phyloP scores from a whole-genome alignment of 2,888 invertebrate species.

The Hetaerina titia region DNA sequence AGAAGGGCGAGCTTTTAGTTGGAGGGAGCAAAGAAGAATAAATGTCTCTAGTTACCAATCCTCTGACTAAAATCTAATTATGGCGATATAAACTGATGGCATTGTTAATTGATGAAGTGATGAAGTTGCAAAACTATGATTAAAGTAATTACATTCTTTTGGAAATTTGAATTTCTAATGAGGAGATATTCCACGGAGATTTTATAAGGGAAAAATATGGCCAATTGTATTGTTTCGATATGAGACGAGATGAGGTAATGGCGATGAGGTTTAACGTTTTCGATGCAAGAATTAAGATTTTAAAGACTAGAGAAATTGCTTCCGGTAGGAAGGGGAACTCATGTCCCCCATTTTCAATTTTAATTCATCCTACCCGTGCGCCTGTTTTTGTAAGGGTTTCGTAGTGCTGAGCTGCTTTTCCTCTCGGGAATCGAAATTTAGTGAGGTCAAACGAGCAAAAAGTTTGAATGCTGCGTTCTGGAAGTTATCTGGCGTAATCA shows the following conservation, averaged over 20 bases:
- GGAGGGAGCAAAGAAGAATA: too few relatives aligned
- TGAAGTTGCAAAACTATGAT: too few relatives aligned
- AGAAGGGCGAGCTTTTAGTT: too few relatives aligned
- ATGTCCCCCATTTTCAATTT: conserved; percentile 8
- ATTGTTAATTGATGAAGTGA: too few relatives aligned
- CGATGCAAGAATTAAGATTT: background rate
- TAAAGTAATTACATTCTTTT: too few relatives aligned
- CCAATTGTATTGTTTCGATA: background rate
- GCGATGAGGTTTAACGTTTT: background rate
- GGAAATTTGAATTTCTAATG: background rate
- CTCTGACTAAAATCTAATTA: too few relatives aligned
- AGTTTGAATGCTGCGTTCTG: background rate
- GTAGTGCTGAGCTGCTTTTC: background rate
- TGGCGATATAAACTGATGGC: too few relatives aligned
- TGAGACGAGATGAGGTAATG: background rate
- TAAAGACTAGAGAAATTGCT: background rate
- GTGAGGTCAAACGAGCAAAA: background rate
- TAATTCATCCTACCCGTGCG: background rate
- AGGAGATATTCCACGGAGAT: background rate
- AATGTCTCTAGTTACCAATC: too few relatives aligned
- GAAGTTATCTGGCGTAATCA: background rate
- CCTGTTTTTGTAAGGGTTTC: background rate
- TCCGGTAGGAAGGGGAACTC: background rate
- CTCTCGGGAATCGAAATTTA: background rate
- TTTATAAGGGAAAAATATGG: background rate